Evolutionary conservation across 2,113 vertebrate species (phyloP).

Genomic region (Calidris pugnax): DNA sequence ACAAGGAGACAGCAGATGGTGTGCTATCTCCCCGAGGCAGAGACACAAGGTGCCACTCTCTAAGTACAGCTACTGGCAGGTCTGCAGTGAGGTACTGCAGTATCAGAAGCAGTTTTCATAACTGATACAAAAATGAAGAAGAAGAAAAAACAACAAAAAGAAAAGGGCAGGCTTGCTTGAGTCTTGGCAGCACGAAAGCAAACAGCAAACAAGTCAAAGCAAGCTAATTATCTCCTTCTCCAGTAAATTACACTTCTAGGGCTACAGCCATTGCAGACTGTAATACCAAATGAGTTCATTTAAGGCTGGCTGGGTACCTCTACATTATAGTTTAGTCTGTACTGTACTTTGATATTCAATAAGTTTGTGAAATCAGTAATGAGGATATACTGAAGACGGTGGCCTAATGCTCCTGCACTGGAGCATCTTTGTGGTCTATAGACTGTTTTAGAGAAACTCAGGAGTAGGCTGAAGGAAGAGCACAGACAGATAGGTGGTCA

Average conservation of each 20-base stretch:
- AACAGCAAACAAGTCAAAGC: background rate
- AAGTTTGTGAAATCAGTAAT: background rate
- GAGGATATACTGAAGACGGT: background rate
- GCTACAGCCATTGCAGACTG: background rate
- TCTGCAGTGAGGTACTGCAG: slow-evolving; percentile 11
- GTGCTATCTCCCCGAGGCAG: slow-evolving; percentile 6
- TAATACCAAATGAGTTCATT: background rate
- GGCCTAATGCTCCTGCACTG: background rate
- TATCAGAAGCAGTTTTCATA: background rate
- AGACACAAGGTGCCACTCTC: slow-evolving; percentile 40
- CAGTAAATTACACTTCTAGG: background rate
- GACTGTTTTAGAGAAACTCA: background rate
- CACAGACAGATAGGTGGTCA: background rate
- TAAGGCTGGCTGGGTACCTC: background rate
- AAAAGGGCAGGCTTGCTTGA: background rate
- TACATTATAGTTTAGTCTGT: background rate
- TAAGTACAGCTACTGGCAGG: slow-evolving; percentile 17
- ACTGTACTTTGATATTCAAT: background rate
- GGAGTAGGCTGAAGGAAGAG: background rate
- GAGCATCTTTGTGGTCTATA: background rate
- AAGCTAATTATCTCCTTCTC: background rate
- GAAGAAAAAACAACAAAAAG: background rate
- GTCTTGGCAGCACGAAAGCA: background rate
- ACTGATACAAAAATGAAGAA: background rate
- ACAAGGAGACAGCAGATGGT: slow-evolving; percentile 48